A percentile compares a stretch with the other conserved stretches of the same genome.
Evolutionary conservation across 1,140 invertebrate genomes (phyloP).

Genomic region (Lutraria rhynchaena): DNA sequence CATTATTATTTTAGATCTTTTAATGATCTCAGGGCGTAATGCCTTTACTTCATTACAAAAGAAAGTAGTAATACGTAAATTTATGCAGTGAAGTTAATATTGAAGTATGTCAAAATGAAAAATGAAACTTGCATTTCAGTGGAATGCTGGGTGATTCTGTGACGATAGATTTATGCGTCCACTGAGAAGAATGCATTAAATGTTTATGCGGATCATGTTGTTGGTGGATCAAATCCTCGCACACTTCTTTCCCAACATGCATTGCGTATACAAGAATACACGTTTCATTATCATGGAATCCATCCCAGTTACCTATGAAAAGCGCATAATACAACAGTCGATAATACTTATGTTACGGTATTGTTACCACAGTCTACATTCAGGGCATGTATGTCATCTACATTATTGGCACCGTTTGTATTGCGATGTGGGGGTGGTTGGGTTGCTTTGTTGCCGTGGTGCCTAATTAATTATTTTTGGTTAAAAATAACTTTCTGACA

Average conservation of each 20-base stretch:
- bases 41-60: not conserved
- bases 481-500: not conserved
- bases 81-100: not conserved
- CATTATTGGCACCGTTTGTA: not conserved
- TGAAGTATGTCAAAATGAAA: slow-evolving; percentile 18
- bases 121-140: not conserved
- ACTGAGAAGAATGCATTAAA: slow-evolving; percentile 67
- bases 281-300: slow-evolving; percentile 69
- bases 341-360: not conserved
- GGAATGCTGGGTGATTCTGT: not conserved
- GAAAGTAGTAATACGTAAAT: not conserved
- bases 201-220: slow-evolving; percentile 71
- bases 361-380: not conserved
- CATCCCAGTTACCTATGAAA: slow-evolving; percentile 72
- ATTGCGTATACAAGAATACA: slow-evolving; percentile 70
- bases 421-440: not conserved
- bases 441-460: not conserved
- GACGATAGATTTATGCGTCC: slow-evolving; percentile 67
- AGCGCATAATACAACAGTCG: not conserved
- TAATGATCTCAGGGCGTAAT: not conserved
- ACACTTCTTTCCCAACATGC: slow-evolving; percentile 60
- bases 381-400: not conserved
- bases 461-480: not conserved
- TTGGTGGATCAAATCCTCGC: slow-evolving; percentile 65
- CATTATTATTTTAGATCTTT: not conserved